Conservation (phyloP, 2,888 invertebrate species). For the Celastrina argiolus region DNA sequence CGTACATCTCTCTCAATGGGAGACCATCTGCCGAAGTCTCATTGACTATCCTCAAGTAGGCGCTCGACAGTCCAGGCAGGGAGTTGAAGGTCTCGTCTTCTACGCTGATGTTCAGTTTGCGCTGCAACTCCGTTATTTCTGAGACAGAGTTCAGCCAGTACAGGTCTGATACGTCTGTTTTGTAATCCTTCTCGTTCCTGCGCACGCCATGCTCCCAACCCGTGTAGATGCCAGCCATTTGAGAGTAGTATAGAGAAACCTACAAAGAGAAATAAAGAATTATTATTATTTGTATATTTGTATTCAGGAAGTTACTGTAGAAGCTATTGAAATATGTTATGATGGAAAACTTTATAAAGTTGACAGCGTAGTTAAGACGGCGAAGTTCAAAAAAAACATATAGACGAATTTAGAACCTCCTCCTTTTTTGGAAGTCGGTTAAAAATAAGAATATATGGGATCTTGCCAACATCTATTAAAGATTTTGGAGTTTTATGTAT, state of each 20-base stretch:
- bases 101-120: slow-evolving; percentile 63
- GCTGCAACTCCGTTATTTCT: slow-evolving; percentile 85
- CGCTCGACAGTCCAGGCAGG: slow-evolving; percentile 75
- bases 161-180: slow-evolving; percentile 80
- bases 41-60: slow-evolving; percentile 79
- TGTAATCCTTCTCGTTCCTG: slow-evolving; percentile 79
- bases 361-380: too few species aligned
- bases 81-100: slow-evolving; percentile 47
- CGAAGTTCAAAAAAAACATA: too few species aligned
- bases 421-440: too few species aligned
- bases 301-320: too few species aligned
- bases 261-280: too few species aligned
- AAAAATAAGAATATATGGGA: too few species aligned
- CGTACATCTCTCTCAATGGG: slow-evolving; percentile 75
- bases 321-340: not conserved
- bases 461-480: too few species aligned
- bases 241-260: slow-evolving; percentile 86
- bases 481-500: too few species aligned
- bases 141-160: slow-evolving; percentile 86
- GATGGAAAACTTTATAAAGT: too few species aligned
- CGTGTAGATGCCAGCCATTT: slow-evolving; percentile 86
- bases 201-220: slow-evolving; percentile 85
- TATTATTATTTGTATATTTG: too few species aligned
- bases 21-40: slow-evolving; percentile 58
- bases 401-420: too few species aligned